A percentile compares a stretch with the other conserved stretches of the same genome.
These are phyloP conservation scores for Acrobeloides nanus DNA, from an alignment of 2,888 invertebrate genomes.

Conservation along the genomic window DNA sequence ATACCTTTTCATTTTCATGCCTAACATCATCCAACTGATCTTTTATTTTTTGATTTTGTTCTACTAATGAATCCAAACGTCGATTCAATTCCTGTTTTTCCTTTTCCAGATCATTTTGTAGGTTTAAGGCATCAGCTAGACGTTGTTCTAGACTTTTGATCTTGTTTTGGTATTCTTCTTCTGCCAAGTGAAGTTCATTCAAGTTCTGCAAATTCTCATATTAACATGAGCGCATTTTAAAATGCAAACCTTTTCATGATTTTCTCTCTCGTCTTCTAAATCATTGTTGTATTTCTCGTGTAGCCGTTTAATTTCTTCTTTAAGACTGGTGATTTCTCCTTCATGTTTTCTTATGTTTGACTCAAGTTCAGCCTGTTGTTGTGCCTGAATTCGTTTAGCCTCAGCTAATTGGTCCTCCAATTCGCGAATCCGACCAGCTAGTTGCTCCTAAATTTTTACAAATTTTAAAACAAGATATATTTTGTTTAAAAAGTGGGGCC, in stretches of 20 bases:
- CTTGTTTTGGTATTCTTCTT: constrained; percentile 46
- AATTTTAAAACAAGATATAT: neutral
- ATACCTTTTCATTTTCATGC: constrained; percentile 39
- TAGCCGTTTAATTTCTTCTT: constrained; percentile 39
- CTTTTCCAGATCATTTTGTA: constrained; percentile 47
- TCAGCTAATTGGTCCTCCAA: constrained; percentile 47
- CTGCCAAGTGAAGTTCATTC: constrained; percentile 33
- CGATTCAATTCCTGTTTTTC: constrained; percentile 52
- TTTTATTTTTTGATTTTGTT: constrained; percentile 43
- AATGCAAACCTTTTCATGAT: constrained; percentile 31
- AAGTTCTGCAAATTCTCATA: constrained; percentile 25
- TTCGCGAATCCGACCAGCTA: constrained; percentile 42
- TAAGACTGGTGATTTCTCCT: constrained; percentile 44
- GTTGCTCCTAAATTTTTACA: constrained; percentile 31
- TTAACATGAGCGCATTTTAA: neutral
- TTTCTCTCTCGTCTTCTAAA: constrained; percentile 47
- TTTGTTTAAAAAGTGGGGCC: constrained; percentile 4
- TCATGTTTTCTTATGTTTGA: constrained; percentile 47
- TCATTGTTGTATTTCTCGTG: constrained; percentile 48
- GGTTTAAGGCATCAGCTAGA: constrained; percentile 43
- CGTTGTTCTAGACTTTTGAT: constrained; percentile 40
- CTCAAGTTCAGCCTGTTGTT: constrained; percentile 36
- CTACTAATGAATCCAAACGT: constrained; percentile 32
- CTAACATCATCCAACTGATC: constrained; percentile 47
- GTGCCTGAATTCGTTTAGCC: constrained; percentile 39